Evolutionary conservation across 2,797 vertebrate genomes (phyloP).

Genomic region (Sciurus carolinensis): DNA sequence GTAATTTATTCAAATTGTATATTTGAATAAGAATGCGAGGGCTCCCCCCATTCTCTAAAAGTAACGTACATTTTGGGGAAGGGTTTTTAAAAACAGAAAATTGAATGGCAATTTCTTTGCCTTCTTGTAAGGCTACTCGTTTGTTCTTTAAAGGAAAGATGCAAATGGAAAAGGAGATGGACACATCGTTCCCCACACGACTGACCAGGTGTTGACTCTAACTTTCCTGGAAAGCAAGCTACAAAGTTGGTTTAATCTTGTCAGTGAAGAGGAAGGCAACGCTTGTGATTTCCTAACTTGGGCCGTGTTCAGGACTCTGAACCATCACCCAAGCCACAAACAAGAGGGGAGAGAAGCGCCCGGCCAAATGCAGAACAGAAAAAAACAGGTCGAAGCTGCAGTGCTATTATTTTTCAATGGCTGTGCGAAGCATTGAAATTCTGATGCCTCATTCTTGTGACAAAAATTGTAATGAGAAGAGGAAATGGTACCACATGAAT

Average conservation of each 20-base stretch:
- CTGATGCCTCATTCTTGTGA: conserved; percentile 81
- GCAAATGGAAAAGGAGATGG: conserved; percentile 62
- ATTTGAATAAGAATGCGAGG: conserved; percentile 66
- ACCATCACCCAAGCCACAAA: conserved; percentile 52
- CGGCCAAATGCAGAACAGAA: background rate
- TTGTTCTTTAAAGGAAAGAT: conserved; percentile 77
- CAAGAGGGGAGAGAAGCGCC: background rate
- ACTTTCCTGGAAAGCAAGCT: conserved; percentile 33
- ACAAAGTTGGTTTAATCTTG: conserved; percentile 6
- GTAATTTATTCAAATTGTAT: conserved; percentile 80
- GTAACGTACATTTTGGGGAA: conserved; percentile 71
- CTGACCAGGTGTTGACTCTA: conserved; percentile 7
- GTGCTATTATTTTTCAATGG: conserved; percentile 82
- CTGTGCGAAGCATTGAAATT: conserved; percentile 64
- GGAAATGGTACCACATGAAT: conserved; percentile 78
- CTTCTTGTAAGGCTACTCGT: conserved; percentile 57
- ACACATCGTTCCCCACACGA: conserved; percentile 67
- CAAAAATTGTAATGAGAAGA: conserved; percentile 81
- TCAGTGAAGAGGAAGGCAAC: conserved; percentile 21
- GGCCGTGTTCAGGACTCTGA: background rate
- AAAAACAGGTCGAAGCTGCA: conserved; percentile 72
- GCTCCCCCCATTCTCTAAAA: background rate
- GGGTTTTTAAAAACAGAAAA: conserved; percentile 52
- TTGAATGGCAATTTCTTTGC: conserved; percentile 58
- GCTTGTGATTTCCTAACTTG: conserved; percentile 54